Evolutionary conservation across 2,113 vertebrate genomes (phyloP).

Genomic region (Rafetus swinhoei): DNA sequence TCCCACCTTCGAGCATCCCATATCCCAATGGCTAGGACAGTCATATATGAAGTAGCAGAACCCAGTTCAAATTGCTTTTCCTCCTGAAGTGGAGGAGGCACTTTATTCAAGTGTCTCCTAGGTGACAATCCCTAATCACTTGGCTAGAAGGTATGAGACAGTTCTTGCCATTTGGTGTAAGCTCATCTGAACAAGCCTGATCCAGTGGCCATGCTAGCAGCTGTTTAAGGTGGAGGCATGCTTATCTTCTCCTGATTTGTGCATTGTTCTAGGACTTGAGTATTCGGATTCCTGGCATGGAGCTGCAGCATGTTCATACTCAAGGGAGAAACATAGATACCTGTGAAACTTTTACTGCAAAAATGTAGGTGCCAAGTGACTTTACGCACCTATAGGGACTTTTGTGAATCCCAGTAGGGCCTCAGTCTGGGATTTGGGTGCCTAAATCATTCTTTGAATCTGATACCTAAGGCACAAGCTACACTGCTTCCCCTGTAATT

Average conservation of each 20-base stretch:
- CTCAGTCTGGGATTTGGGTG: neutral
- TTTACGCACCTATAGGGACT: neutral
- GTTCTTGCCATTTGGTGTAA: neutral
- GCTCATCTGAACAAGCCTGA: neutral
- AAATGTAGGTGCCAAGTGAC: neutral
- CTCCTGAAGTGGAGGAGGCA: neutral
- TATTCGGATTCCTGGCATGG: neutral
- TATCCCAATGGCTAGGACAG: neutral
- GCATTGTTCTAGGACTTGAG: neutral
- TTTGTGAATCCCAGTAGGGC: neutral
- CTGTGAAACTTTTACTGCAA: neutral
- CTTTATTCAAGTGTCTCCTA: neutral
- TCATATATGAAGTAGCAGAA: neutral
- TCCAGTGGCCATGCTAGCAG: neutral
- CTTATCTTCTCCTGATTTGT: neutral
- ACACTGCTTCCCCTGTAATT: neutral
- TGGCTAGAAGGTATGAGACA: neutral
- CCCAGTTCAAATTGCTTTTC: neutral
- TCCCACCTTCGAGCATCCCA: neutral
- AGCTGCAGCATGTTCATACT: neutral
- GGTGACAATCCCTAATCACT: neutral
- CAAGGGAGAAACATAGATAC: neutral
- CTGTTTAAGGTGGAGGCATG: too few species aligned
- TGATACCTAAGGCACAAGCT: neutral
- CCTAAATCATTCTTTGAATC: neutral